Base-by-base conservation (phyloP, 2,113 vertebrate genomes). In the Dissostichus mawsoni region DNA sequence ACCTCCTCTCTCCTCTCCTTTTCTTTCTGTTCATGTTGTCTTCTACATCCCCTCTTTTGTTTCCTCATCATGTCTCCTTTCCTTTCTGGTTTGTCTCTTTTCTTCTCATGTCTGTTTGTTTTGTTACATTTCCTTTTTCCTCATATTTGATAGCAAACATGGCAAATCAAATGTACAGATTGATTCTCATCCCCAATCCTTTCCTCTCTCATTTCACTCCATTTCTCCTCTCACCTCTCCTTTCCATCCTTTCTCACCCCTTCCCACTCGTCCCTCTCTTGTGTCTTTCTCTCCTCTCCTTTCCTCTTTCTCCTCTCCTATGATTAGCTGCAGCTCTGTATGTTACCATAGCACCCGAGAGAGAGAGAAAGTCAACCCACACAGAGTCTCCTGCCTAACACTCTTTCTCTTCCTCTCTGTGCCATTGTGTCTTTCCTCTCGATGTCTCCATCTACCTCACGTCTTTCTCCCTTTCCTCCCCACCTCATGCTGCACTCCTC, bases 271-370 rank as follows among this genome's bases (percentile, higher is more conserved):
- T 61, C 23, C 12, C 47, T 63, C 41, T 64, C 57, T 25, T 7
- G 11, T 11, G 3, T 17, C 0, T 11, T 58, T 59, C 50, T 55
- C 64, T 64, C 23, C 44, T 62, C 41, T 69, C 51, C 23, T 61
- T 20, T 52, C 58, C 59, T 20, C 62, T 66, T 20, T 52, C 58
- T 65, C 29, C 62, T 73, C 66, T 76, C 45, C 75, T 76, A 41
- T 84, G 80, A 80, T 73, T 64, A 80, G 78, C 86, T 83, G 65
- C 79, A 85, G 83, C 82, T 88, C 88, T 84, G 83, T 78, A 85
- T 68, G 90, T 91, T 91, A 88, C 90, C 92, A 92, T 91, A 88
- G 89, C 89, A 92, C 89, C 88, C 56, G 67, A 56, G 80, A 80
- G 83, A 80, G 85, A 87, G 79, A 88, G 36, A 87, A 84, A 90